phyloP scores from a whole-genome alignment of 1,140 invertebrate genomes.

The Apis dorsata region DNA sequence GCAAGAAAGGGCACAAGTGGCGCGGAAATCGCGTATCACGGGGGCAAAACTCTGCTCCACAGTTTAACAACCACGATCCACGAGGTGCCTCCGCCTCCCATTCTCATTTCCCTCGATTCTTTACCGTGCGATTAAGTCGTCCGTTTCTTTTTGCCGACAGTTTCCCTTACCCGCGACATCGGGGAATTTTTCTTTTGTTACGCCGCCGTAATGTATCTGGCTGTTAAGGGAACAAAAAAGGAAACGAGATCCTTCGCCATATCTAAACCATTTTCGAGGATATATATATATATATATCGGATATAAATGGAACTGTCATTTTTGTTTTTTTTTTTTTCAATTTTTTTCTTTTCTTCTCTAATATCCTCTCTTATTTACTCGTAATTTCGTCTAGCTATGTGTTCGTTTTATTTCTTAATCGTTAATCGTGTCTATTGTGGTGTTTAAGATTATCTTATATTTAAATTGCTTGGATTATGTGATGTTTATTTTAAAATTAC shows the following conservation, averaged over 20 bases:
- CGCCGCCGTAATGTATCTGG: not conserved
- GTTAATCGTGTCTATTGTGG: too few relatives aligned
- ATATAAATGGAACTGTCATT: not conserved
- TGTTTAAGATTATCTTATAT: too few relatives aligned
- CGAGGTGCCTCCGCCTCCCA: not conserved
- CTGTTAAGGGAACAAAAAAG: slow-evolving; percentile 3
- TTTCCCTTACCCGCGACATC: not conserved
- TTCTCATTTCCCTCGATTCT: slow-evolving; percentile 45
- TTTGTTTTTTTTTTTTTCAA: not conserved
- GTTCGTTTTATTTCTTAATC: too few relatives aligned
- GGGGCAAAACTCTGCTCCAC: slow-evolving; percentile 37
- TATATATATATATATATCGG: not conserved
- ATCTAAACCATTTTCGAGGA: not conserved
- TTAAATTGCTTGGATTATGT: too few relatives aligned
- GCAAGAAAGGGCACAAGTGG: slow-evolving; percentile 42
- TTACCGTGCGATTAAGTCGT: slow-evolving; percentile 22
- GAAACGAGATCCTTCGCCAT: not conserved
- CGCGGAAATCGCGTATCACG: slow-evolving; percentile 63
- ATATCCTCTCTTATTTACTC: too few relatives aligned
- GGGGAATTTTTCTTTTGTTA: not conserved
- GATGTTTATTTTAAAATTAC: too few relatives aligned
- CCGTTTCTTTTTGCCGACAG: slow-evolving; percentile 1
- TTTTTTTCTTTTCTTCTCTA: too few relatives aligned
- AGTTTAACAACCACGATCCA: slow-evolving; percentile 27
- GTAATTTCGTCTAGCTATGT: too few relatives aligned